phyloP scores from a whole-genome alignment of 1,140 invertebrate genomes.

The Solen grandis region DNA sequence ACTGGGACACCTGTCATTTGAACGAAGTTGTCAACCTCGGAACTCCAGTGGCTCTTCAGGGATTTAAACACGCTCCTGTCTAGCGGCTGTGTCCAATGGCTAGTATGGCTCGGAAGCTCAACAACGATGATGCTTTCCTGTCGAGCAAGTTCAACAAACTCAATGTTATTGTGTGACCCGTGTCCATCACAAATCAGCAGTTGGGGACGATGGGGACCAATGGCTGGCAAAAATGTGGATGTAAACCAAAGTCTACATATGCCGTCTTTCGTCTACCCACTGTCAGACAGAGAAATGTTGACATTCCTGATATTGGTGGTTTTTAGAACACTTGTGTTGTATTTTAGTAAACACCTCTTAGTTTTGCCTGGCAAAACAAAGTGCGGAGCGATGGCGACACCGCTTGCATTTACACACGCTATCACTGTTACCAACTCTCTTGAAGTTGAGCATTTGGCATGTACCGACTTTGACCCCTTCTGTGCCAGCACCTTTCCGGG shows the following conservation, averaged over 20 bases:
- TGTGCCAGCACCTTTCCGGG: constrained; percentile 25
- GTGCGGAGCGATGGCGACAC: neutral
- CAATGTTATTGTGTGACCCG: constrained; percentile 24
- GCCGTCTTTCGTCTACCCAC: constrained; percentile 15
- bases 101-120: constrained; percentile 28
- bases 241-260: constrained; percentile 19
- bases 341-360: neutral
- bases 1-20: neutral
- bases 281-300: neutral
- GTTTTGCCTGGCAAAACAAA: constrained; percentile 10
- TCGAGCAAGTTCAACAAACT: constrained; percentile 11
- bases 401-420: constrained; percentile 16
- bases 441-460: neutral
- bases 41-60: neutral
- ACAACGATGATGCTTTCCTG: constrained; percentile 16
- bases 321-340: neutral
- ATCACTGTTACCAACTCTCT: constrained; percentile 17
- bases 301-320: neutral
- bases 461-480: constrained; percentile 23
- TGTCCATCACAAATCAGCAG: constrained; percentile 42
- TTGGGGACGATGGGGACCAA: constrained; percentile 29
- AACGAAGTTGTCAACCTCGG: constrained; percentile 7
- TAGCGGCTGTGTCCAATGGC: constrained; percentile 34
- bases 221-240: constrained; percentile 17
- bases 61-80: constrained; percentile 2